phyloP scores from a whole-genome alignment of 2,888 invertebrate genomes.

The Apoderus coryli region DNA sequence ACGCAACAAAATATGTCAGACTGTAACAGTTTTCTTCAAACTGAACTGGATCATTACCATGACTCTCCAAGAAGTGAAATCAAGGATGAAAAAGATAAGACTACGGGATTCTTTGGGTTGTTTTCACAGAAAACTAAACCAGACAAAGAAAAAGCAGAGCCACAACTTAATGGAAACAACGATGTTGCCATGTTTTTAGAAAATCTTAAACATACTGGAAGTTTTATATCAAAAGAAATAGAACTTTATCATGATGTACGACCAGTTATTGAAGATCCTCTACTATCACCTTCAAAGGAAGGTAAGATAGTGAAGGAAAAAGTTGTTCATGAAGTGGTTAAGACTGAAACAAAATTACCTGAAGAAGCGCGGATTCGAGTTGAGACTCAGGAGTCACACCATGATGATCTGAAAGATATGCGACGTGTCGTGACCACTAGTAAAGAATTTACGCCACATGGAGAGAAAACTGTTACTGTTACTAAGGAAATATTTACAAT shows the following conservation, averaged over 20 bases:
- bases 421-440: slow-evolving; percentile 15
- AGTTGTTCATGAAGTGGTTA: slow-evolving; percentile 1
- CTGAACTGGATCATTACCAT: slow-evolving; percentile 13
- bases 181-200: no score
- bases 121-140: slow-evolving; percentile 3
- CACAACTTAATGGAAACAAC: neutral
- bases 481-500: slow-evolving; percentile 17
- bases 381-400: slow-evolving; percentile 11
- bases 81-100: neutral
- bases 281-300: no score
- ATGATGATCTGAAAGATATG: slow-evolving; percentile 12
- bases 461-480: slow-evolving; percentile 16
- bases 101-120: no score
- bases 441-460: slow-evolving; percentile 14
- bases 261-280: slow-evolving; percentile 4
- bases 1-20: slow-evolving; percentile 10
- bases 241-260: slow-evolving; percentile 14
- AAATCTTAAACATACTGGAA: slow-evolving; percentile 12
- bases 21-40: slow-evolving; percentile 11
- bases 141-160: neutral
- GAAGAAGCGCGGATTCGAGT: no score
- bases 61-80: slow-evolving; percentile 9
- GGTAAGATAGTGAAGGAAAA: neutral
- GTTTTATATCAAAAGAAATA: slow-evolving; percentile 14
- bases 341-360: slow-evolving; percentile 16